Conservation (phyloP, 2,113 vertebrate species). For the Oxyruncus cristatus region DNA sequence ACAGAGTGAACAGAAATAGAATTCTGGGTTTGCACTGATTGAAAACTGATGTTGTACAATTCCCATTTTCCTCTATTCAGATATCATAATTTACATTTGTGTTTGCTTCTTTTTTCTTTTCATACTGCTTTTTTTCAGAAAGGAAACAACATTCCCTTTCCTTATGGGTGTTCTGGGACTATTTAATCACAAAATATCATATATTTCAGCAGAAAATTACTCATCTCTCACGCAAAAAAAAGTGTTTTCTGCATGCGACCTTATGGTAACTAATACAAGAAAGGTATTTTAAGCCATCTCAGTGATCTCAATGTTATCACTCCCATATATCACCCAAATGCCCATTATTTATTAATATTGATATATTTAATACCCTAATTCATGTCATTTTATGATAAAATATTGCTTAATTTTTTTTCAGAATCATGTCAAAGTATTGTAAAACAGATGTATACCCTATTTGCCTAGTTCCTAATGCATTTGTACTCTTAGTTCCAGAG, state of each 20-base stretch:
- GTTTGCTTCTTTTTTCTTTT: neutral
- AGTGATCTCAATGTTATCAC: neutral
- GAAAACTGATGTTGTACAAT: neutral
- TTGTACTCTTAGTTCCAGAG: neutral
- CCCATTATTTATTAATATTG: neutral
- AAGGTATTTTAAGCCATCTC: neutral
- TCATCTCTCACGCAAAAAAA: neutral
- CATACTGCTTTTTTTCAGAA: neutral
- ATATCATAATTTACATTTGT: neutral
- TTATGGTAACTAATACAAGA: neutral
- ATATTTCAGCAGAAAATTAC: neutral
- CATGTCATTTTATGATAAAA: neutral
- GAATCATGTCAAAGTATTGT: neutral
- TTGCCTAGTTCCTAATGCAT: neutral
- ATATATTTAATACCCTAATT: neutral
- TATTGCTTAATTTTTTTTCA: neutral
- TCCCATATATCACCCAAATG: neutral
- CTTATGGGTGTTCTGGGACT: neutral
- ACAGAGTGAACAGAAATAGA: neutral
- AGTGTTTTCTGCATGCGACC: neutral
- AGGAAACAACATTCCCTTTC: neutral
- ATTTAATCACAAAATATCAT: neutral
- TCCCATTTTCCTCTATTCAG: neutral
- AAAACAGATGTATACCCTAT: neutral
- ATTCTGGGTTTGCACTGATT: neutral